Evolutionary conservation across 1,140 invertebrate genomes (phyloP).

Genomic region (Bombus haemorrhoidalis): DNA sequence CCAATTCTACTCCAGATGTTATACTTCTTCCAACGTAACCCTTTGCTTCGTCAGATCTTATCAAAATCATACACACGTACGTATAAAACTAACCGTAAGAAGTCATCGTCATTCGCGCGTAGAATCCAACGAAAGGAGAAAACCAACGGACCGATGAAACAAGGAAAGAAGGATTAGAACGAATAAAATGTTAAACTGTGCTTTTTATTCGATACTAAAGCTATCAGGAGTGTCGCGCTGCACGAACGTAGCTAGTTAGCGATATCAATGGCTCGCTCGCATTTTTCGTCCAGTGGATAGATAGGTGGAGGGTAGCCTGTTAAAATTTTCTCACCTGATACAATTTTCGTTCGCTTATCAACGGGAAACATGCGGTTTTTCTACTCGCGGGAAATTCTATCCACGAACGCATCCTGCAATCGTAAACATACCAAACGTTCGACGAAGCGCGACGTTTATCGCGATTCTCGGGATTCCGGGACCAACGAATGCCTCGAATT

Average conservation of each 20-base stretch:
- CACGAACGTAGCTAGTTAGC: not conserved
- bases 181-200: slow-evolving; percentile 23
- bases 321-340: slow-evolving; percentile 8
- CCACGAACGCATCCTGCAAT: slow-evolving; percentile 14
- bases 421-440: slow-evolving; percentile 41
- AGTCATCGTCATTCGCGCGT: not conserved
- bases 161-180: not conserved
- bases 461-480: slow-evolving; percentile 22
- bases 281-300: not conserved
- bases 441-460: slow-evolving; percentile 25
- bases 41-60: no score
- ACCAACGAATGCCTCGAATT: slow-evolving; percentile 35
- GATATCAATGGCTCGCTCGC: not conserved
- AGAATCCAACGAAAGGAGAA: not conserved
- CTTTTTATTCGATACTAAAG: slow-evolving; percentile 9
- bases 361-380: slow-evolving; percentile 16
- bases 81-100: not conserved
- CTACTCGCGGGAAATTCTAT: not conserved
- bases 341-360: slow-evolving; percentile 29
- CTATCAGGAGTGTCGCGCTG: not conserved
- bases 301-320: no score
- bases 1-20: no score
- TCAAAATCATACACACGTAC: not conserved
- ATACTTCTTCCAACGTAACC: no score
- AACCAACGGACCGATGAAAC: not conserved